These are phyloP conservation scores for Colaptes auratus DNA, from an alignment of 2,113 vertebrate genomes.

Conservation along the genomic window DNA sequence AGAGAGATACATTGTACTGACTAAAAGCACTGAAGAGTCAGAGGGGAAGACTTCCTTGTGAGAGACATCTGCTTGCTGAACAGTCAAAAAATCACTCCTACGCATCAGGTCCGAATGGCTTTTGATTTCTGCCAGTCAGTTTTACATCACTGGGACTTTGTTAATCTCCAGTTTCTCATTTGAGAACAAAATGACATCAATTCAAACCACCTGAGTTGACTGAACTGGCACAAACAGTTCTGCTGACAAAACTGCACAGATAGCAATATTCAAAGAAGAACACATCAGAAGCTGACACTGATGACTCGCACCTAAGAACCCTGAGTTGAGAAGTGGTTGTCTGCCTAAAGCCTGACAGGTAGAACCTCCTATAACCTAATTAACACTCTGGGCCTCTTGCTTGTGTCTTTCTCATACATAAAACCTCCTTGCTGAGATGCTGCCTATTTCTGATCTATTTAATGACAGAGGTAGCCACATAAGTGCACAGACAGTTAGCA, in stretches of 20 bases:
- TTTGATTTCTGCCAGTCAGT: neutral
- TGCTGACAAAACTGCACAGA: neutral
- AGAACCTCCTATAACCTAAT: neutral
- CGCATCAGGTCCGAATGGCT: neutral
- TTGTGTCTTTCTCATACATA: neutral
- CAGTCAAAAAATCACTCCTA: neutral
- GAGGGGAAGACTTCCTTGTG: fast-evolving
- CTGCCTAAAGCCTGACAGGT: neutral
- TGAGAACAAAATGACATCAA: neutral
- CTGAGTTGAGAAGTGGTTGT: neutral
- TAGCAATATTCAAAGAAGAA: neutral
- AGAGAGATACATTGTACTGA: neutral
- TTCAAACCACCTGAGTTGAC: neutral
- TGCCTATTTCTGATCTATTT: neutral
- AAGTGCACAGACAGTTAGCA: neutral
- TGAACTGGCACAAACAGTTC: neutral
- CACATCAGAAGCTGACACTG: neutral
- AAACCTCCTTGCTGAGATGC: neutral
- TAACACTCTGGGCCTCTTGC: neutral
- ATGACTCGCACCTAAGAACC: neutral
- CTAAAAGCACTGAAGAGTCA: neutral
- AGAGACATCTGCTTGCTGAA: neutral
- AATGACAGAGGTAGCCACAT: neutral
- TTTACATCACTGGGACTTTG: neutral
- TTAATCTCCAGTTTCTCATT: neutral